Base-by-base conservation (phyloP, 2,888 invertebrate genomes). In the Drosophila borealis region DNA sequence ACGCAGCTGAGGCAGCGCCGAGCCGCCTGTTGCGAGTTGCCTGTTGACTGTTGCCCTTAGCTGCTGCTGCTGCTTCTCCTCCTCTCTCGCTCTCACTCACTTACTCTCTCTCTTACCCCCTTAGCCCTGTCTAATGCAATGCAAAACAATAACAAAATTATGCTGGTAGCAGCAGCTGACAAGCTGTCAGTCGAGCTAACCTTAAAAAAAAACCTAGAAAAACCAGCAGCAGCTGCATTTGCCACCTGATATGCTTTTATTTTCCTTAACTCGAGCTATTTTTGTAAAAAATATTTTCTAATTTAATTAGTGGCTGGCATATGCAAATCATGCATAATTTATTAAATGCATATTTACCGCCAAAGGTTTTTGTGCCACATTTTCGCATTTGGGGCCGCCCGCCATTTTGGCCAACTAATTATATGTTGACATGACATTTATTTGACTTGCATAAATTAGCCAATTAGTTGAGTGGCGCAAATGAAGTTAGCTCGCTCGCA, bases 371-470 rank as follows among this genome's bases (percentile, higher is more conserved):
- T 36, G 36, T 49, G 39, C 19, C 45, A 41, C 56, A 44, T 34
- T 34, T 57, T 41, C 65, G 69, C 59, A 70, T 60, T 44, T 41
- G 61, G 53, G 64, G 39, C 44, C 29, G 29, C 36, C 25, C 25
- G 46, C 57, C 59, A 65, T 63, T 72, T 72, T 67, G 59, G 60
- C 73, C 63, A 72, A 85, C 82, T 83, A 88, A 83, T 89, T 89
- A 85, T 83, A 70, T 88, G 89, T 79, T 81, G 83, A 83, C 83
- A 78, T 89, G 89, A 76, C 83, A 88, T 88, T 83, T 85, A 89
- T 83, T 83, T 83, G 89, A 73, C 83, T 85, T 83, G 89, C 83
- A 83, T 83, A 83, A 89, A 89, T 83, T 83, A 83, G 82, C 69
- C 89, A 83, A 83, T 83, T 83, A 83, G 83, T 85, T 75, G 85